A percentile compares a stretch with the other conserved stretches of the same genome.
Conservation (phyloP, 2,113 vertebrate genomes). For the Xiphophorus maculatus region DNA sequence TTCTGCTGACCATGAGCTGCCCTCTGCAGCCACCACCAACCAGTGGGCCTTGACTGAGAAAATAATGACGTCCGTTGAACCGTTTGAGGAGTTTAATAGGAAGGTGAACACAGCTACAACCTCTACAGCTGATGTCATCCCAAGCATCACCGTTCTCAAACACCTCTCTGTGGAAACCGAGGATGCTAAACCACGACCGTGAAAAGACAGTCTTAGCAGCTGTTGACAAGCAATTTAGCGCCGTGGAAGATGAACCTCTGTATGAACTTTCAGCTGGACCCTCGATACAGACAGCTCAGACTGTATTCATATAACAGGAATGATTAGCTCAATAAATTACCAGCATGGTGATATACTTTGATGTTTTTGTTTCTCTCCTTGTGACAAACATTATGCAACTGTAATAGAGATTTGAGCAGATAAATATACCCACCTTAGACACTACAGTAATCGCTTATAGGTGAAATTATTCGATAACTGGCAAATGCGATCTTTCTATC, state of each 20-base stretch:
- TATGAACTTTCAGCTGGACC: neutral
- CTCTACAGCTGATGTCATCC: neutral
- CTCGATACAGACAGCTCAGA: neutral
- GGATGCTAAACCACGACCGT: neutral
- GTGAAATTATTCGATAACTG: no score
- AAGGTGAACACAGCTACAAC: neutral
- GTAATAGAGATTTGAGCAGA: no score
- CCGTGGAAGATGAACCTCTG: conserved; percentile 1
- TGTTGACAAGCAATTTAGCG: neutral
- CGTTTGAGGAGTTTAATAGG: neutral
- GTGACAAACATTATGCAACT: neutral
- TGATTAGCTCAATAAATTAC: neutral
- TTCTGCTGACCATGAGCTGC: no score
- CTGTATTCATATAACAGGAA: neutral
- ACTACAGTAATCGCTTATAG: no score
- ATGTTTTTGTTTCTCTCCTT: neutral
- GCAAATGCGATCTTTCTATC: no score
- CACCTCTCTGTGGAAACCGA: neutral
- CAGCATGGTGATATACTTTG: neutral
- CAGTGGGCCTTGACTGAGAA: neutral
- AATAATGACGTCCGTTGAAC: neutral
- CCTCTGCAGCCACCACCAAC: no score
- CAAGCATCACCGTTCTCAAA: neutral
- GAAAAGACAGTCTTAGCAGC: neutral
- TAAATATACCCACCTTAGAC: no score